Percentiles rank a stretch among this genome's conserved stretches.
Conservation (phyloP, 2,888 invertebrate genomes). For the Patella ulyssiponensis region DNA sequence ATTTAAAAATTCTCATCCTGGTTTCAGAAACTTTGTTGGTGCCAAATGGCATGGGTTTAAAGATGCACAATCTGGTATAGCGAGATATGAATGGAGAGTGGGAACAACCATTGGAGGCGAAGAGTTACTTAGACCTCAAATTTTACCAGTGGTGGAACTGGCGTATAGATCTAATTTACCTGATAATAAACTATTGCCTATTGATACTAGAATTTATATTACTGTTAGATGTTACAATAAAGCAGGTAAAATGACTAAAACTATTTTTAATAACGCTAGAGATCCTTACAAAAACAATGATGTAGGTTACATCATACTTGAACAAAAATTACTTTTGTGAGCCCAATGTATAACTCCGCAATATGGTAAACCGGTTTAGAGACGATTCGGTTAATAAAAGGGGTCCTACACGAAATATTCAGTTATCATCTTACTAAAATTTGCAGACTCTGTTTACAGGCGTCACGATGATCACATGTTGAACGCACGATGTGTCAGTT, state of each 20-base stretch:
- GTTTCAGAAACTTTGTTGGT: slow-evolving; percentile 31
- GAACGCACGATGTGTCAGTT: no score
- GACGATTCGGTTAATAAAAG: no score
- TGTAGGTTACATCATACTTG: no score
- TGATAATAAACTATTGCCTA: slow-evolving; percentile 26
- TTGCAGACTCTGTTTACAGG: no score
- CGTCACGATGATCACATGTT: no score
- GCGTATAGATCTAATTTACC: slow-evolving; percentile 24
- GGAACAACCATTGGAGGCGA: slow-evolving; percentile 41
- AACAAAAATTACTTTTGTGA: no score
- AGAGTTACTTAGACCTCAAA: slow-evolving; percentile 36
- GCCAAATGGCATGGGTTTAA: slow-evolving; percentile 50
- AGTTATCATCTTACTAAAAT: no score
- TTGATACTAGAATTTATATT: slow-evolving; percentile 35
- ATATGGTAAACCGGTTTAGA: no score
- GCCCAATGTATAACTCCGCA: no score
- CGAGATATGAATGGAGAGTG: slow-evolving; percentile 46
- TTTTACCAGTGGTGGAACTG: slow-evolving; percentile 32
- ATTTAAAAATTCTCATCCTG: neutral
- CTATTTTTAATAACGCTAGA: neutral
- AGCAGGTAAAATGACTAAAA: slow-evolving; percentile 35
- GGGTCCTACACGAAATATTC: no score
- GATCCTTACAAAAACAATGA: no score
- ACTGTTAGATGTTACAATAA: slow-evolving; percentile 43
- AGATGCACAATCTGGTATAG: slow-evolving; percentile 49